phyloP scores from a whole-genome alignment of 2,888 invertebrate species.

The Bruchidius siliquastri region DNA sequence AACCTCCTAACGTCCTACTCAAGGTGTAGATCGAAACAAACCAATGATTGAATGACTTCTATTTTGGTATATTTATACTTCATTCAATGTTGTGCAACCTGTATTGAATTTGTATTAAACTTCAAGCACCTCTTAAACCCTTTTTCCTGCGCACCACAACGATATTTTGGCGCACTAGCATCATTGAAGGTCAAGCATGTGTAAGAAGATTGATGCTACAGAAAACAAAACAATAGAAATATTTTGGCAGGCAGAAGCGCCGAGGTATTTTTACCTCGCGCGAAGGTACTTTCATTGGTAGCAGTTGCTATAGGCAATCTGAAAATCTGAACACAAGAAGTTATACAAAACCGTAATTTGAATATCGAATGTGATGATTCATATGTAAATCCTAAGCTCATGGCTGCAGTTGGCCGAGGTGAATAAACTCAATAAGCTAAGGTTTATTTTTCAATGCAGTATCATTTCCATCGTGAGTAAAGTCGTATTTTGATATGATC shows the following conservation, averaged over 20 bases:
- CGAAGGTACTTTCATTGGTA: not conserved
- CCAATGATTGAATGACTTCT: too few species aligned
- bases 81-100: too few species aligned
- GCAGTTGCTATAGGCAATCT: not conserved
- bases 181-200: not conserved
- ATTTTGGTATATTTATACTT: too few species aligned
- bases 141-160: too few species aligned
- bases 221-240: not conserved
- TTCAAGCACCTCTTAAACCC: too few species aligned
- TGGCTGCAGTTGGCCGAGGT: not conserved
- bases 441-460: too few species aligned
- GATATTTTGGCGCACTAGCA: not conserved
- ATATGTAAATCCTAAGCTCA: not conserved
- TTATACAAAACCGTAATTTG: not conserved
- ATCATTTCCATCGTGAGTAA: too few species aligned
- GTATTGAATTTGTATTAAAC: too few species aligned
- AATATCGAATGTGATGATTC: not conserved
- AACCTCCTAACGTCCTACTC: too few species aligned
- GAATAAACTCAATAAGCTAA: not conserved
- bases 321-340: not conserved
- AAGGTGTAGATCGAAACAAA: too few species aligned
- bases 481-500: too few species aligned
- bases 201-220: not conserved
- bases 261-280: not conserved
- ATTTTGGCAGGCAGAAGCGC: not conserved